These are phyloP conservation scores for Clitarchus hookeri DNA, from an alignment of 2,888 invertebrate genomes.

Conservation along the genomic window DNA sequence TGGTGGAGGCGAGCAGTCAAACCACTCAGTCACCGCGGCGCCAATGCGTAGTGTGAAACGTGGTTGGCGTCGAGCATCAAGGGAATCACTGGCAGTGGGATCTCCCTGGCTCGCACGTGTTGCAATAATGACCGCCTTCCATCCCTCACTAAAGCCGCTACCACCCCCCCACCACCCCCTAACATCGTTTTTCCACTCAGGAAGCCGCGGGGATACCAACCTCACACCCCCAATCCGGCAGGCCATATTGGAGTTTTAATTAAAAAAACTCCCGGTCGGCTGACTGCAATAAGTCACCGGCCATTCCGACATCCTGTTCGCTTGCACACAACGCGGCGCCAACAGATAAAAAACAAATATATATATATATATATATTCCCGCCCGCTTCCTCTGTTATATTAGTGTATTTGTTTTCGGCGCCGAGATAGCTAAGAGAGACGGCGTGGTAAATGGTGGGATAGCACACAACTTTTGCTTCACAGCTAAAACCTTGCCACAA, in stretches of 20 bases:
- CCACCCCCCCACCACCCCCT: neutral
- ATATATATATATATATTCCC: neutral
- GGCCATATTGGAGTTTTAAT: slow-evolving; percentile 9
- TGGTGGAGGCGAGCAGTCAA: too few relatives aligned
- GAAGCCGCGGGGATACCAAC: neutral
- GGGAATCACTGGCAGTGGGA: neutral
- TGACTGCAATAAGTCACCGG: slow-evolving; percentile 10
- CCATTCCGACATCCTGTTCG: neutral
- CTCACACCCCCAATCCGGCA: neutral
- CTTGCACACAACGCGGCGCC: neutral
- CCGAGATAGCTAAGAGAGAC: neutral
- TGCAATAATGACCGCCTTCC: neutral
- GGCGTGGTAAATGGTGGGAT: neutral
- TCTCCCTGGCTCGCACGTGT: neutral
- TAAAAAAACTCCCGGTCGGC: slow-evolving; percentile 14
- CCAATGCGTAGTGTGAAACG: neutral
- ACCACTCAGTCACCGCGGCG: too few relatives aligned
- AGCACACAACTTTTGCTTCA: neutral
- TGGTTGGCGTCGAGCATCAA: neutral
- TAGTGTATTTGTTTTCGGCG: neutral
- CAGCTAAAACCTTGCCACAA: neutral
- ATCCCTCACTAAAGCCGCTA: neutral
- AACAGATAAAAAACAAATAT: neutral
- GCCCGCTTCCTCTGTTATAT: neutral
- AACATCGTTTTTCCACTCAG: neutral